These are phyloP conservation scores for Agriopis marginaria DNA, from an alignment of 2,888 invertebrate genomes.

Conservation along the genomic window DNA sequence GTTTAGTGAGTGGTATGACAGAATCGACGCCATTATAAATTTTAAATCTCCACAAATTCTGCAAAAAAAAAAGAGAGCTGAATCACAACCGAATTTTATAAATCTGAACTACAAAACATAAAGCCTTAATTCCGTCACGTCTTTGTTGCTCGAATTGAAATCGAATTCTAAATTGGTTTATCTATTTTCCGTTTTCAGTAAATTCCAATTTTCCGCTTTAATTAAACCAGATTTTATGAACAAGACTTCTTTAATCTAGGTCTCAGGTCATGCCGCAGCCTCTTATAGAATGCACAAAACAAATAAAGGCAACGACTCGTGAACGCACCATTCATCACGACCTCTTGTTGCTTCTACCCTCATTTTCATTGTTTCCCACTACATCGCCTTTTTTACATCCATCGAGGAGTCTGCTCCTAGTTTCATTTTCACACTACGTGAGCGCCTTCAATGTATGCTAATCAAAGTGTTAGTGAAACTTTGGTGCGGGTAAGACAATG, in stretches of 20 bases:
- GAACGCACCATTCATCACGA: slow-evolving; percentile 53
- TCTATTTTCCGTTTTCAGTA: slow-evolving; percentile 12
- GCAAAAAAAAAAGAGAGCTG: no score
- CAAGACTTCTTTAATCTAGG: slow-evolving; percentile 37
- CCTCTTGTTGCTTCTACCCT: slow-evolving; percentile 36
- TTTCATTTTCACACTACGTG: background rate
- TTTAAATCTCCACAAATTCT: no score
- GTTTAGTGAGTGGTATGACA: no score
- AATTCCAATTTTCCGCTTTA: slow-evolving; percentile 26
- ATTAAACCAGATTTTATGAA: slow-evolving; percentile 33
- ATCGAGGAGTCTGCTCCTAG: slow-evolving; percentile 6
- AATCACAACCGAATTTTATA: no score
- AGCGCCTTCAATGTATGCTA: slow-evolving; percentile 22
- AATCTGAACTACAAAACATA: no score
- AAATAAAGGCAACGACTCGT: slow-evolving; percentile 47
- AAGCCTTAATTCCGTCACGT: no score
- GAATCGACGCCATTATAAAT: no score
- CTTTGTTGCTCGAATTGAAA: slow-evolving; percentile 12
- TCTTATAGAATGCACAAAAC: slow-evolving; percentile 43
- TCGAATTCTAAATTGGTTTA: slow-evolving; percentile 19
- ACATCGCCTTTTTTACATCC: slow-evolving; percentile 13
- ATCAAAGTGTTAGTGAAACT: background rate
- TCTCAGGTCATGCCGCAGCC: slow-evolving; percentile 36
- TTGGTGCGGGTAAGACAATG: slow-evolving; percentile 14
- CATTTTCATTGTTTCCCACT: slow-evolving; percentile 6